phyloP scores from a whole-genome alignment of 1,140 invertebrate species.

The Condylostylus longicornis region DNA sequence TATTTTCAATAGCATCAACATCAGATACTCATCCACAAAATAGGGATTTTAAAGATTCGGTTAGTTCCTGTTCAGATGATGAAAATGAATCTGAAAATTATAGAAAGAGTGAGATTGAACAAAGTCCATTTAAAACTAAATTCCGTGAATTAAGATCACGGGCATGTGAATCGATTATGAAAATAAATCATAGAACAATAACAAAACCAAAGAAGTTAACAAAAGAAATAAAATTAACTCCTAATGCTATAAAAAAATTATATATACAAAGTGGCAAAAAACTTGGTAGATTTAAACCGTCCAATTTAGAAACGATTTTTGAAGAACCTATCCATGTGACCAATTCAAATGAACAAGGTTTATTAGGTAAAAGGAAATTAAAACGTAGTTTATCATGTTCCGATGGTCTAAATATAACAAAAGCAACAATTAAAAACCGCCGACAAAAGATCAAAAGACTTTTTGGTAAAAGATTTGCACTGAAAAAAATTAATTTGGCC shows the following conservation, averaged over 20 bases:
- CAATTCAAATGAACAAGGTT: constrained; percentile 15
- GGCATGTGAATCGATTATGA: no score
- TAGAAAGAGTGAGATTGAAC: no score
- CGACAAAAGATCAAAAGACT: constrained; percentile 27
- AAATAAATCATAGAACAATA: no score
- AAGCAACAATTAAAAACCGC: constrained; percentile 20
- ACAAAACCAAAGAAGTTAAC: no score
- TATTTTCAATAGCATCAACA: no score
- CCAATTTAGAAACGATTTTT: constrained; percentile 26
- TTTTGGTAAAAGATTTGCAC: constrained; percentile 15
- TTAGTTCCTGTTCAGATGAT: no score
- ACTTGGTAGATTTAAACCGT: constrained; percentile 21
- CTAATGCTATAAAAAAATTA: constrained; percentile 26
- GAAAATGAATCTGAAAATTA: no score
- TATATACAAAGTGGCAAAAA: constrained; percentile 16
- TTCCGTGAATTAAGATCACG: no score
- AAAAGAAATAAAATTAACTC: no score
- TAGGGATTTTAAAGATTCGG: no score
- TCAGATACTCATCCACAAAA: no score
- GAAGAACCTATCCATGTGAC: constrained; percentile 21
- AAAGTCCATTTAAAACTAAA: no score
- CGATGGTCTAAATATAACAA: constrained; percentile 25
- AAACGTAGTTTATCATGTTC: constrained; percentile 19
- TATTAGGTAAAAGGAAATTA: constrained; percentile 19
- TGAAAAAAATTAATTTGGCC: constrained; percentile 23